Conservation (phyloP, 2,888 invertebrate genomes). For the Hydropsyche betteni region DNA sequence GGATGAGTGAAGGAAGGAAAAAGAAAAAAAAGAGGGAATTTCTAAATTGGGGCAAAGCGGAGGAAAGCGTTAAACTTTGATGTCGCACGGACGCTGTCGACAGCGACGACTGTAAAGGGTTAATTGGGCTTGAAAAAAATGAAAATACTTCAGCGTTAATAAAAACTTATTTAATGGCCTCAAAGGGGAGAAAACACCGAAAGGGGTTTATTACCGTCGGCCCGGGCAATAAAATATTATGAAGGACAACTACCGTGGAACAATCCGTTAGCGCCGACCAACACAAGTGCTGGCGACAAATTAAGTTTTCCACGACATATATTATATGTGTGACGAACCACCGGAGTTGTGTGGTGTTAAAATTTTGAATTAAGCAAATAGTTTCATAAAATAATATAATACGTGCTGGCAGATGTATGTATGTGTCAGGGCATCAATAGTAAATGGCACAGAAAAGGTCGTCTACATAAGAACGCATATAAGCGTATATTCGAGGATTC, state of each 20-base stretch:
- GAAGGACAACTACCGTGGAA: constrained; percentile 29
- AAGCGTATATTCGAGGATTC: too few species aligned
- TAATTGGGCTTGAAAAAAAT: constrained; percentile 32
- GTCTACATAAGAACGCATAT: too few species aligned
- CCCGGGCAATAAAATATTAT: constrained; percentile 26
- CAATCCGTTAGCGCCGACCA: constrained; percentile 13
- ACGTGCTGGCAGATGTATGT: too few species aligned
- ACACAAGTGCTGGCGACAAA: constrained; percentile 6
- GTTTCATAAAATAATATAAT: too few species aligned
- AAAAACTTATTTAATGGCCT: constrained; percentile 31
- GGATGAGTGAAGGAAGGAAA: not conserved
- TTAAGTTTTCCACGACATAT: not conserved
- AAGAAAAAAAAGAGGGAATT: not conserved
- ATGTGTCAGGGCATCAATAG: too few species aligned
- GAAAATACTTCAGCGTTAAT: constrained; percentile 31
- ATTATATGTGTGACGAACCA: too few species aligned
- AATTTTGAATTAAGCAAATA: too few species aligned
- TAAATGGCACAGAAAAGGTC: too few species aligned
- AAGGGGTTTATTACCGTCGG: constrained; percentile 26
- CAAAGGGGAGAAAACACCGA: constrained; percentile 20
- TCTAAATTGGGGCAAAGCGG: too few species aligned
- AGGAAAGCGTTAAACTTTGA: constrained; percentile 25
- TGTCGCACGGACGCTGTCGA: constrained; percentile 11
- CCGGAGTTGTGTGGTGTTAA: too few species aligned
- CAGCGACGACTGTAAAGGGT: constrained; percentile 31